Evolutionary conservation across 2,797 vertebrate genomes (phyloP), one percentile per base, ranked within the genome.

Genomic region (Gadopsis bispinosus): DNA sequence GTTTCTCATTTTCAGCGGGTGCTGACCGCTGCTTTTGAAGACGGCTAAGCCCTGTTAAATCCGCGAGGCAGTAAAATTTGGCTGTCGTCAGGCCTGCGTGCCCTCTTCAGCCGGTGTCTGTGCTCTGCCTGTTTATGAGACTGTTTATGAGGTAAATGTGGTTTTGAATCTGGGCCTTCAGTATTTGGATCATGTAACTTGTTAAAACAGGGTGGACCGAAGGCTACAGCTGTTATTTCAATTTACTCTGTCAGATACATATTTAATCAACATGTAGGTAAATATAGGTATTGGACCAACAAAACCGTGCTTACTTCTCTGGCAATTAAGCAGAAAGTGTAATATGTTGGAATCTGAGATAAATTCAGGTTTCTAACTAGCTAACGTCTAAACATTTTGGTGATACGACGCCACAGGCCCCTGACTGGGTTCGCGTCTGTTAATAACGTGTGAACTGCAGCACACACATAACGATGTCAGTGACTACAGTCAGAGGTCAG

Each of bases 351-450:
- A 6, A 47, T 47, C 50, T 22, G 50, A 22, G 10, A 51, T 13
- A 6, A 29, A 14, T 54, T 29, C 51, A 29, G 22, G 12, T 54
- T 29, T 29, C 13, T 10, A n/a, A 10, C 20, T n/a, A 11, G 53
- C 53, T 41, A 41, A 61, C n/a, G 26, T n/a, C n/a, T 61, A 14
- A 61, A 41, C 59, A 61, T 61, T 43, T 22, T 60, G 12, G 35
- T 60, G 20, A 60, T 22, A 12, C 16, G 37, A 61, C 41, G 1
- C 47, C n/a, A 50, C 47, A 19, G 20, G 43, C 19, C 19, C 19
- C 58, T 60, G 14, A 60, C 60, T 14, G 41, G 13, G 4, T 13
- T 43, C 14, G 53, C 31, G 26, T 54, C 12, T 54, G 26, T 54
- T 22, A 0, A 51, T 11, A n/a, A 22, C 50, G 12, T 26, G 26